A percentile compares a stretch with the other conserved stretches of the same genome.
Conservation (phyloP, 2,888 invertebrate species). For the Hyalella azteca region DNA sequence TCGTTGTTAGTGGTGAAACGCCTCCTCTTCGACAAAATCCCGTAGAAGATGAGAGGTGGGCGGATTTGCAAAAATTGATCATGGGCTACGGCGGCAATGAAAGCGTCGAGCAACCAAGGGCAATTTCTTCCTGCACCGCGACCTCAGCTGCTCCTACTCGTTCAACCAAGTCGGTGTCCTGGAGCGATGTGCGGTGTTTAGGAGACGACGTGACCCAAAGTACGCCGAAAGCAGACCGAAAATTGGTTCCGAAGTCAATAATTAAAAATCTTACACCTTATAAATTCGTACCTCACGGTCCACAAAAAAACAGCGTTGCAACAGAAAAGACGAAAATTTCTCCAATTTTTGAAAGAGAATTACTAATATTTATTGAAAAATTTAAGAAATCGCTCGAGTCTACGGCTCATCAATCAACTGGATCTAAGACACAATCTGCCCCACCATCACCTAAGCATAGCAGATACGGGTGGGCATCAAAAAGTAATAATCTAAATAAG, state of each 20-base stretch:
- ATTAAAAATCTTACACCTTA: neutral
- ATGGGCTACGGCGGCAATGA: neutral
- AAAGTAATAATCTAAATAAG: neutral
- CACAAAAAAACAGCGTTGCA: neutral
- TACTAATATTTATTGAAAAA: conserved; percentile 12
- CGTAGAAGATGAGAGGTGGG: neutral
- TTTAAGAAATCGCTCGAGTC: neutral
- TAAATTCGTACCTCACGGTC: neutral
- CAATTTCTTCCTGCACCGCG: neutral
- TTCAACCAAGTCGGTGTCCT: neutral
- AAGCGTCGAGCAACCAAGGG: neutral
- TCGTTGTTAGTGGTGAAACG: neutral
- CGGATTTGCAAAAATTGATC: neutral
- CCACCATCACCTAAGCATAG: neutral
- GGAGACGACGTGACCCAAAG: neutral
- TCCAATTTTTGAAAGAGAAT: neutral
- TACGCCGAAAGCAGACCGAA: neutral
- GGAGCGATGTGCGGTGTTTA: neutral
- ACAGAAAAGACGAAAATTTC: neutral
- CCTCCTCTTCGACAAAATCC: neutral
- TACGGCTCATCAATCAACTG: neutral
- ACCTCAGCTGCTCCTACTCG: neutral
- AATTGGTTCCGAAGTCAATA: neutral
- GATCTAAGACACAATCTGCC: neutral
- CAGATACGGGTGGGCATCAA: neutral